Base-by-base conservation (phyloP, 2,797 vertebrate genomes). In the Agapornis canus region DNA sequence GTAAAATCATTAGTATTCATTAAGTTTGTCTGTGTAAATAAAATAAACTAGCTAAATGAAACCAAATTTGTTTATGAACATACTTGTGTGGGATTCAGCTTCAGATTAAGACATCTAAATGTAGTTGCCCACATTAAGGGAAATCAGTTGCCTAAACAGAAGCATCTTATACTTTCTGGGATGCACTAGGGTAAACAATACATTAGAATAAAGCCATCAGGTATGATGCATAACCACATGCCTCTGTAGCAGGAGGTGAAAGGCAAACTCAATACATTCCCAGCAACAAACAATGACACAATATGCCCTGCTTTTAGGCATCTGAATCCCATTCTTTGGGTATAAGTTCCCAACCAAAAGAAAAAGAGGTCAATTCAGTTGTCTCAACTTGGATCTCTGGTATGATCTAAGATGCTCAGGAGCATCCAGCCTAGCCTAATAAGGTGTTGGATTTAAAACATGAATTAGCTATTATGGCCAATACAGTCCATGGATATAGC, bases 401-500 rank as follows among this genome's bases (percentile, higher is more conserved):
- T 19, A 48, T 18, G 26, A 52, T 25, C 22, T 65, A 47, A 40
- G 11, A 47, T 22, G 25, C 10, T 70, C 15, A 39, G n/a, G 40
- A 71, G 5, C 32, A 77, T 16, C 5, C 29, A 78, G 0, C 3
- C 12, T 37, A 37, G 13, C 15, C 4, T 18, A 13, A 8, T 27
- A n/a, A 8, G 10, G 3, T 39, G 5, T 1, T 52, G 9, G 3
- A 20, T 75, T 84, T 76, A 43, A 84, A 56, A 17, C 19, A 16
- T 25, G 13, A 56, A n/a, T 0, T 5, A 60, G 22, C 12, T 69
- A 5, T 25, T 60, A 25, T 2, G 29, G 13, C 26, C 39, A 39
- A 9, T 31, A n/a, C 3, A 29, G 7, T 37, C 27, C 2, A 0
- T 37, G 32, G 7, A 9, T 65, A 9, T 65, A 7, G 35, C n/a